Conservation (phyloP, 2,888 invertebrate genomes). For the Arrhopalites spinosus region DNA sequence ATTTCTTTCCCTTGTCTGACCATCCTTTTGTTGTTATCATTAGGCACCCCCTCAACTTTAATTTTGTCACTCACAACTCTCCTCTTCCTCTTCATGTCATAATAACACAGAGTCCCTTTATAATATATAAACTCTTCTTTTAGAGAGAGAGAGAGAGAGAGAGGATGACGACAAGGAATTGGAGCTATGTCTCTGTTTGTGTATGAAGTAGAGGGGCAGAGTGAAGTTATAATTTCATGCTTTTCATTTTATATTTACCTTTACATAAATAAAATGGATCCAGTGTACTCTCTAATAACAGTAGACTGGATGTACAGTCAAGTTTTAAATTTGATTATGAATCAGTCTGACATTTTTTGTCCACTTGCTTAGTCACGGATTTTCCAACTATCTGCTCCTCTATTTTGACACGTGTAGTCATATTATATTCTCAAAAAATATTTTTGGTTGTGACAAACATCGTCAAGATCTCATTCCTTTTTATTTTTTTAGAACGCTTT, state of each 20-base stretch:
- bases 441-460: conserved; percentile 19
- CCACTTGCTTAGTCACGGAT: conserved; percentile 17
- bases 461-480: conserved; percentile 3
- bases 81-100: background rate
- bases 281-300: too few relatives aligned
- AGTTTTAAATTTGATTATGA: background rate
- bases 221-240: too few relatives aligned
- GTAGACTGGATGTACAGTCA: too few relatives aligned
- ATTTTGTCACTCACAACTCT: conserved; percentile 23
- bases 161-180: too few relatives aligned
- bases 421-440: background rate
- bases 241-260: too few relatives aligned
- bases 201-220: background rate
- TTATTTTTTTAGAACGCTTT: too few relatives aligned
- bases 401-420: conserved; percentile 15
- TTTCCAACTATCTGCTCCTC: background rate
- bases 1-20: background rate
- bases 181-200: background rate
- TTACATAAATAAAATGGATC: too few relatives aligned
- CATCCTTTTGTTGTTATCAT: conserved; percentile 21
- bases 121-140: background rate
- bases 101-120: background rate
- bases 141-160: too few relatives aligned
- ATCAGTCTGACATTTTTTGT: background rate
- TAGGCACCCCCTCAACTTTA: conserved; percentile 5